These are phyloP conservation scores for Corbicula japonica DNA, from an alignment of 2,888 invertebrate genomes.

Conservation along the genomic window DNA sequence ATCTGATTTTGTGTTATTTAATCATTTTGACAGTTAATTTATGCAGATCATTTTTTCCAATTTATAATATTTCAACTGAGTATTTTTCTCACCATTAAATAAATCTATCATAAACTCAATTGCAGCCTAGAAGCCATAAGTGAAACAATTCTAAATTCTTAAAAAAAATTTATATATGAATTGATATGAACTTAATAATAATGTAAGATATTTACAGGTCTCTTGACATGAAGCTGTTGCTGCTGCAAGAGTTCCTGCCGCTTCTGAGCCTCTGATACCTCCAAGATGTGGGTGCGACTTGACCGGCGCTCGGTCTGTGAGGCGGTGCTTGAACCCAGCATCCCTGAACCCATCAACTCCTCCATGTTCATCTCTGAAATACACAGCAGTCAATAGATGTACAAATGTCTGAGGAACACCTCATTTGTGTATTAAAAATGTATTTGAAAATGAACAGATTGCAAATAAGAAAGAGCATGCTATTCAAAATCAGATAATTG, in stretches of 20 bases:
- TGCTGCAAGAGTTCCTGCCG: constrained; percentile 79
- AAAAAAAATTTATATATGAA: neutral
- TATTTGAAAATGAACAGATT: too few species aligned
- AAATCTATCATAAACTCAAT: too few species aligned
- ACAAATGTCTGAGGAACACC: too few species aligned
- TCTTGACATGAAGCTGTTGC: constrained; percentile 53
- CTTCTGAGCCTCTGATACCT: constrained; percentile 80
- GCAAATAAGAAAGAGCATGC: too few species aligned
- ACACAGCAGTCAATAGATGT: too few species aligned
- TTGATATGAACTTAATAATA: neutral
- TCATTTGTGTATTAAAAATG: too few species aligned
- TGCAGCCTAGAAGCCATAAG: constrained; percentile 1
- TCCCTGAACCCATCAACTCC: constrained; percentile 69
- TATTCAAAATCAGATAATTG: too few species aligned
- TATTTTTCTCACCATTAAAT: too few species aligned
- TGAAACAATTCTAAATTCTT: neutral
- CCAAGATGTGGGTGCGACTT: constrained; percentile 77
- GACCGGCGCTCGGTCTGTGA: constrained; percentile 66
- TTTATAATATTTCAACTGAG: too few species aligned
- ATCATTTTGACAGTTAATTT: too few species aligned
- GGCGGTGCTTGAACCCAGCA: constrained; percentile 63
- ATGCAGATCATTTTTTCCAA: too few species aligned
- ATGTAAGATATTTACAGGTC: constrained; percentile 40
- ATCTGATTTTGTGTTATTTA: too few species aligned
- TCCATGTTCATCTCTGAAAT: constrained; percentile 71